A percentile compares a stretch with the other conserved stretches of the same genome.
Conservation (phyloP, 2,113 vertebrate genomes). For the Corythaixoides concolor region DNA sequence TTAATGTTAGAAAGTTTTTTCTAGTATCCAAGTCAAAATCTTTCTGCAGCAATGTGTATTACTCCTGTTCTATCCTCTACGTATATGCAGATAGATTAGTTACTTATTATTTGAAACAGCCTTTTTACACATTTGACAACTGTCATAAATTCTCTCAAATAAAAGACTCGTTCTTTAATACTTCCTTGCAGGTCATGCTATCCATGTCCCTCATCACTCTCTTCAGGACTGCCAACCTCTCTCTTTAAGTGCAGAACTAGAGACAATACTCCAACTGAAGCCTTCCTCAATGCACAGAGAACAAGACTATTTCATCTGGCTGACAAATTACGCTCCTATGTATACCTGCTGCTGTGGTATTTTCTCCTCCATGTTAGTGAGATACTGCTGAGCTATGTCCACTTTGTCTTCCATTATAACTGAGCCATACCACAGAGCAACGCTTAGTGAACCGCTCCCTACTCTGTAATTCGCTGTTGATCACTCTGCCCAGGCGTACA, state of each 20-base stretch:
- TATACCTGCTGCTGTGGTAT: neutral
- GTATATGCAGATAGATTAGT: neutral
- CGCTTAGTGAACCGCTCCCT: neutral
- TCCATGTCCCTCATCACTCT: neutral
- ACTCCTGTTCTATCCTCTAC: neutral
- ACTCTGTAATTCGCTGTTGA: neutral
- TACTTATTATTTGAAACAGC: neutral
- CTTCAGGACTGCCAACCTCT: neutral
- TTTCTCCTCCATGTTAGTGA: neutral
- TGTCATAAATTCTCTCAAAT: neutral
- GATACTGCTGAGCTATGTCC: neutral
- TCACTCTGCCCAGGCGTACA: neutral
- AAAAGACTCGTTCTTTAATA: neutral
- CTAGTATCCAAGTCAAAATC: neutral
- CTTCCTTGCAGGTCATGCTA: neutral
- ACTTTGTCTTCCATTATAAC: neutral
- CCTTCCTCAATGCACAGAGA: neutral
- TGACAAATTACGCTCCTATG: neutral
- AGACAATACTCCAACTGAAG: neutral
- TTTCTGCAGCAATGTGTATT: neutral
- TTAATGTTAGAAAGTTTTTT: neutral
- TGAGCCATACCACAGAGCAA: neutral
- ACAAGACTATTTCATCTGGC: neutral
- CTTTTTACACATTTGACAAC: neutral
- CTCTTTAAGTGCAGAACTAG: neutral